Conservation (phyloP, 2,888 invertebrate species). For the Chaetoderma sp. region DNA sequence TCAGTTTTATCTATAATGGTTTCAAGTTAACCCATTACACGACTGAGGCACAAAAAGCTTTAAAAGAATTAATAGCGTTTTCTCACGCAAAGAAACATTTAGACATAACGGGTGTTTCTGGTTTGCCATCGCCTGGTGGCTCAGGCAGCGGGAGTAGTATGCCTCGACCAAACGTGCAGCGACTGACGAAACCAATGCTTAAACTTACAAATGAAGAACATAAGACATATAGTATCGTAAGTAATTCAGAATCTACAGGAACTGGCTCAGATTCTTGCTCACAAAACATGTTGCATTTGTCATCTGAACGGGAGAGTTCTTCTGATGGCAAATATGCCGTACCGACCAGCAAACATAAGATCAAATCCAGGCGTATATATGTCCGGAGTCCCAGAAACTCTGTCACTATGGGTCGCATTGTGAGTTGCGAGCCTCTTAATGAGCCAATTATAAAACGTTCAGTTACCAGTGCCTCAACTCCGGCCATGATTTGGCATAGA, state of each 20-base stretch:
- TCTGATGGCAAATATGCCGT: too few relatives aligned
- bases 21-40: conserved; percentile 70
- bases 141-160: conserved; percentile 7
- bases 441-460: too few relatives aligned
- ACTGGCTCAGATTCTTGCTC: too few relatives aligned
- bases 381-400: too few relatives aligned
- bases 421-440: too few relatives aligned
- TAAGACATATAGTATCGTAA: conserved; percentile 66
- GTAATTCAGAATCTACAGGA: conserved; percentile 45
- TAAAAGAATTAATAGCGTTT: conserved; percentile 40
- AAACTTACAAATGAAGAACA: conserved; percentile 70
- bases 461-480: too few relatives aligned
- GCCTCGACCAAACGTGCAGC: conserved; percentile 50
- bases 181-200: conserved; percentile 71
- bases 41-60: conserved; percentile 38
- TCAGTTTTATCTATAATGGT: conserved; percentile 74
- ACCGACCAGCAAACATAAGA: too few relatives aligned
- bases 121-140: conserved; percentile 10
- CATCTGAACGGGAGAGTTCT: too few relatives aligned
- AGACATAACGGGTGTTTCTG: conserved; percentile 9
- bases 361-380: too few relatives aligned
- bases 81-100: conserved; percentile 46
- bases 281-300: too few relatives aligned
- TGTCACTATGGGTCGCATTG: too few relatives aligned
- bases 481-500: too few relatives aligned